Evolutionary conservation across 2,113 vertebrate genomes (phyloP).

Genomic region (Epinephelus fuscoguttatus): DNA sequence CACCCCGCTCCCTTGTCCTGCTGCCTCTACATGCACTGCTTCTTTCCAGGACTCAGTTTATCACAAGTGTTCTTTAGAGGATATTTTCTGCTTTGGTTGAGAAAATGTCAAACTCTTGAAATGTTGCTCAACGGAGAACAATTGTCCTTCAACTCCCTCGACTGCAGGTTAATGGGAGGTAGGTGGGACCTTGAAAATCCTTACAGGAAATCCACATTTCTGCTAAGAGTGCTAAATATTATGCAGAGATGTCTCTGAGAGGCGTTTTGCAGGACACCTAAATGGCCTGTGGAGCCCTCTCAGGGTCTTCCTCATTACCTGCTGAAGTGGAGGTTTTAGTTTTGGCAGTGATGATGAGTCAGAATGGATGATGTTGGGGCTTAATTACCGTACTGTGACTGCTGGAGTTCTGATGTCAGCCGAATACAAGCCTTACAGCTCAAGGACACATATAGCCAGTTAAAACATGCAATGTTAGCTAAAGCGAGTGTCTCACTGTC

Average conservation of each 20-base stretch:
- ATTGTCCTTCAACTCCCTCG: constrained; percentile 44
- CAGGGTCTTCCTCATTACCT: constrained; percentile 67
- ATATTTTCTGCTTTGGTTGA: constrained; percentile 35
- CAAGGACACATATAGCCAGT: constrained; percentile 64
- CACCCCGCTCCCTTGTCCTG: not conserved
- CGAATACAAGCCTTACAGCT: constrained; percentile 44
- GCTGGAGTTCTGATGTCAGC: constrained; percentile 57
- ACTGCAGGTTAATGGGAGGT: constrained; percentile 47
- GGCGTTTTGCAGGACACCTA: constrained; percentile 14
- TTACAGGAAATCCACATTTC: constrained; percentile 65
- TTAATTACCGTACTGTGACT: constrained; percentile 65
- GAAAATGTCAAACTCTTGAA: constrained; percentile 45
- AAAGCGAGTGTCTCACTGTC: not conserved
- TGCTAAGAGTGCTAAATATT: constrained; percentile 65
- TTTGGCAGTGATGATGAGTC: constrained; percentile 66
- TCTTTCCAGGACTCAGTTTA: not conserved
- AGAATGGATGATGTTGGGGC: constrained; percentile 59
- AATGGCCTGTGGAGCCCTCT: constrained; percentile 36
- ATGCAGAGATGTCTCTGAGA: constrained; percentile 44
- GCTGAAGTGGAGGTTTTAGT: constrained; percentile 57
- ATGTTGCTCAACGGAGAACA: constrained; percentile 28
- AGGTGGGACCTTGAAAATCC: constrained; percentile 53
- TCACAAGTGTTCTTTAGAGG: constrained; percentile 14
- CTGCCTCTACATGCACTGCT: not conserved
- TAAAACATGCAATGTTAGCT: constrained; percentile 57